These are phyloP conservation scores for Sebastes diaconus DNA, from an alignment of 2,797 vertebrate species.

Conservation along the genomic window DNA sequence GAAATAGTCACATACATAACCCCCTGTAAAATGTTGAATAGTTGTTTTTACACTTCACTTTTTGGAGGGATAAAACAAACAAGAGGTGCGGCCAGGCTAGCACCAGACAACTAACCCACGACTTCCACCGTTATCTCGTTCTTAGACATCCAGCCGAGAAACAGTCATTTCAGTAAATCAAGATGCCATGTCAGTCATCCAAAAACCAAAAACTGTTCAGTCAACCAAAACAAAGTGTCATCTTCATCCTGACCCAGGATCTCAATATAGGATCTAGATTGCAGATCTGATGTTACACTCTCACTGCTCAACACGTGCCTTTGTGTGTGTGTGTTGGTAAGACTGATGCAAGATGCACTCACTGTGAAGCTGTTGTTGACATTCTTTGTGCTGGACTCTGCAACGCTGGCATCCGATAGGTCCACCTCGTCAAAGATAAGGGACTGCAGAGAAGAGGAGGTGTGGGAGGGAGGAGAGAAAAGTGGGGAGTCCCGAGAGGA, in stretches of 20 bases:
- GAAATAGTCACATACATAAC: too few relatives aligned
- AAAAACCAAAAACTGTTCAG: background rate
- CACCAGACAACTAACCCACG: background rate
- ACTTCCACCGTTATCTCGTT: background rate
- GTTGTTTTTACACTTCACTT: too few relatives aligned
- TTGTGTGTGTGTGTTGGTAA: background rate
- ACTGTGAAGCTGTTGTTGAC: conserved; percentile 99
- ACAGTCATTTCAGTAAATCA: background rate
- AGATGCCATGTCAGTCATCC: background rate
- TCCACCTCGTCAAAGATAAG: conserved; percentile 99
- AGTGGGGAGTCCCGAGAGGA: background rate
- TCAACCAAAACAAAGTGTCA: background rate
- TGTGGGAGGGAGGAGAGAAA: background rate
- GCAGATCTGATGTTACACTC: background rate
- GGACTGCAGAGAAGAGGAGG: conserved; percentile 81
- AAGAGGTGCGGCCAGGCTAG: too few relatives aligned
- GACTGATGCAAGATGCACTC: conserved; percentile 67
- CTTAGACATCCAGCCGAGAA: background rate
- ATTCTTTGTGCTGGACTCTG: conserved; percentile 99
- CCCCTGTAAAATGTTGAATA: too few relatives aligned
- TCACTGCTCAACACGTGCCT: background rate
- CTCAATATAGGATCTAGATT: background rate
- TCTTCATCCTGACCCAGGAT: background rate
- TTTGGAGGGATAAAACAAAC: too few relatives aligned
- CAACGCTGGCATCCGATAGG: conserved; percentile 97